Evolutionary conservation across 2,797 vertebrate genomes (phyloP), one percentile per base, ranked within the genome.

Genomic region (Cyprinodon diabolis): DNA sequence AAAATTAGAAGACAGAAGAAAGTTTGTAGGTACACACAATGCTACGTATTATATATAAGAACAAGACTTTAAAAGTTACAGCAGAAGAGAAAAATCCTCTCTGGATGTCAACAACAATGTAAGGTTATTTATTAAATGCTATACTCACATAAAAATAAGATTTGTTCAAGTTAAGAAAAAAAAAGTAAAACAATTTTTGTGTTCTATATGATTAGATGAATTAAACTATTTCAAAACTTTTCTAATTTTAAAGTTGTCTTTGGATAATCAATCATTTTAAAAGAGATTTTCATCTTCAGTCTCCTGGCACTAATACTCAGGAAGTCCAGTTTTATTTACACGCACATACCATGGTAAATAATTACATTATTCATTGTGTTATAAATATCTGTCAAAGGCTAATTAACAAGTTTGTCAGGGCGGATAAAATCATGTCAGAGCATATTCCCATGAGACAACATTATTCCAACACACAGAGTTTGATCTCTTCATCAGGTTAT

Each of bases 151-250:
- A 43, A 43, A 43, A 43, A 43, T 5, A 5, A 43, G 40, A 5
- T 1, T 5, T 43, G 40, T 43, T 7, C 6, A 43, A 43, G 40
- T 43, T 5, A 43, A 43, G 7, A 43, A 8, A 43, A 43, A 43
- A 5, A 43, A 43, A 43, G 40, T 4, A 43, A 49, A 23, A 12
- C 0, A 35, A 65, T 37, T 0, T 70, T 68, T 79, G 71, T 23
- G 63, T 60, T 45, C 57, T 48, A 63, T 37, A 62, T 10, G 69
- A 74, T 75, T 52, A 6, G 40, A 76, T 72, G 35, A 69, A 57
- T 10, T n/a, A 48, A 76, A 60, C 54, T 48, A 43, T 58, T 74
- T 62, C 55, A 12, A 30, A 43, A 49, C 14, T 65, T 43, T 43
- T 55, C 1, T 54, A 0, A 51, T 25, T 15, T 15, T 40, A 4